Evolutionary conservation across 1,140 invertebrate species (phyloP).

Genomic region (Calliopsis andreniformis): DNA sequence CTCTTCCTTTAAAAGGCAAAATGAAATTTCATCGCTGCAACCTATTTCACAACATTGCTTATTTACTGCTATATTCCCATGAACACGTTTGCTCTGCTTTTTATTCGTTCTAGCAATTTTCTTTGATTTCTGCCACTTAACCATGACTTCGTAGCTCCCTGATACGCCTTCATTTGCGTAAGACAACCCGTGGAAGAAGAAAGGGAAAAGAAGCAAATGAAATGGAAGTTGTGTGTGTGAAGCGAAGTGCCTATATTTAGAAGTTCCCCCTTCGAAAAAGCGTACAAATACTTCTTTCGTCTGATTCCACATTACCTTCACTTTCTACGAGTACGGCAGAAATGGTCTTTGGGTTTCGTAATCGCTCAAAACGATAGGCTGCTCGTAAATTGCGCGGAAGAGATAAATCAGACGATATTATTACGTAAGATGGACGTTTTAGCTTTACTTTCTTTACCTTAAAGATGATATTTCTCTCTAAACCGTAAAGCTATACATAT

Average conservation of each 20-base stretch:
- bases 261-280: not conserved
- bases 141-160: not conserved
- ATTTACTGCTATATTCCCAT: slow-evolving; percentile 28
- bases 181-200: not conserved
- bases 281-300: not conserved
- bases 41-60: slow-evolving; percentile 9
- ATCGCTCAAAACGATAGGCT: not conserved
- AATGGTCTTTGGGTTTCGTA: not conserved
- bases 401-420: not conserved
- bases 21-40: slow-evolving; percentile 12
- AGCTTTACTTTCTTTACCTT: no score
- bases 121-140: not conserved
- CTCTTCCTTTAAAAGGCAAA: not conserved
- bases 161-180: not conserved
- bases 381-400: no score
- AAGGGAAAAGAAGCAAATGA: not conserved
- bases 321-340: not conserved
- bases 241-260: not conserved
- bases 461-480: no score
- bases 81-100: slow-evolving; percentile 13
- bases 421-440: not conserved
- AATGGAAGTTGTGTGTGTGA: no score
- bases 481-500: no score
- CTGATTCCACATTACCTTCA: not conserved
- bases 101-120: not conserved